Evolutionary conservation across 1,140 invertebrate genomes (phyloP).

Genomic region (Gyrodactylus salaris): DNA sequence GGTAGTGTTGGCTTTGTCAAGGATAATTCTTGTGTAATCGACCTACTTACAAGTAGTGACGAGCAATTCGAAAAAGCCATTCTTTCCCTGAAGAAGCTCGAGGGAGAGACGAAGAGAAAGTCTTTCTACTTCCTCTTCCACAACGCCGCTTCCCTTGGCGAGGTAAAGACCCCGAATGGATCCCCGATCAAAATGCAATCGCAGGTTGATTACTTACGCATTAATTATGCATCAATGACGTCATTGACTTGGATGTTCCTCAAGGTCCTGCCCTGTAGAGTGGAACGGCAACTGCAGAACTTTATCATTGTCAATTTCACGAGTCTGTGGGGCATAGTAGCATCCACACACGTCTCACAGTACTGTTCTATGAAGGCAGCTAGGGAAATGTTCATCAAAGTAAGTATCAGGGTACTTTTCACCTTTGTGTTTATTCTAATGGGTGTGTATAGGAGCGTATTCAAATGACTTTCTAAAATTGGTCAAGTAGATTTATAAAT

Average conservation of each 20-base stretch:
- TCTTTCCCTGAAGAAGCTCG: neutral
- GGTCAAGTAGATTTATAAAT: no score
- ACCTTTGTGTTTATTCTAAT: no score
- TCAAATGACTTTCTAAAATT: no score
- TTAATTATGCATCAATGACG: neutral
- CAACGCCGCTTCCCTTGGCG: neutral
- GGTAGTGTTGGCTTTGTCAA: neutral
- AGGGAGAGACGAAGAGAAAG: neutral
- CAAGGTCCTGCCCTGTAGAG: neutral
- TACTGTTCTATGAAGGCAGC: neutral
- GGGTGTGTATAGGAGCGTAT: no score
- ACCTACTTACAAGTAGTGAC: neutral
- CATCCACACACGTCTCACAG: neutral
- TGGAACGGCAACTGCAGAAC: neutral
- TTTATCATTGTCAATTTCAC: neutral
- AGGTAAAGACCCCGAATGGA: neutral
- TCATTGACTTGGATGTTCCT: neutral
- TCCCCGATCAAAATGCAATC: neutral
- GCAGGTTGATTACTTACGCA: neutral
- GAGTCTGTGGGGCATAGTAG: neutral
- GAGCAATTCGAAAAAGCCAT: neutral
- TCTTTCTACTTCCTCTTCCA: neutral
- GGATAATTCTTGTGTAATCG: neutral
- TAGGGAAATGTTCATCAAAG: neutral
- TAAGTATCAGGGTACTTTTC: no score